Conservation (phyloP, 2,797 vertebrate genomes). For the Megaceryle alcyon region DNA sequence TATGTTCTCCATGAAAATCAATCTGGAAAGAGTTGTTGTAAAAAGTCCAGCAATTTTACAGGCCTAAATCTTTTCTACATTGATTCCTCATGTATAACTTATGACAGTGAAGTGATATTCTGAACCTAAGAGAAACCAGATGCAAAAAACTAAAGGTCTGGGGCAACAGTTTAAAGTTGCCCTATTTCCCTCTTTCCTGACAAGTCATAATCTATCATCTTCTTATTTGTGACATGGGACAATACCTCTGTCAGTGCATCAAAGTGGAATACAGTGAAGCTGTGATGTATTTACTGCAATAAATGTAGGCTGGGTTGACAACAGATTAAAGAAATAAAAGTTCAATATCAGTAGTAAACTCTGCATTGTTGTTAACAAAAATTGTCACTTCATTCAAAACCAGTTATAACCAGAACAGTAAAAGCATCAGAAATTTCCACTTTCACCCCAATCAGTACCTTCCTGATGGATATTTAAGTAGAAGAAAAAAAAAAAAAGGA, state of each 20-base stretch:
- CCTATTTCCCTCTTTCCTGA: background rate
- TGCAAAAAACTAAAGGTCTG: background rate
- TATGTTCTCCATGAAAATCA: conserved; percentile 23
- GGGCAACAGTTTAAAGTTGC: background rate
- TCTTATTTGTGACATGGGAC: background rate
- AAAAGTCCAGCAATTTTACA: background rate
- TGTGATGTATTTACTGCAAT: background rate
- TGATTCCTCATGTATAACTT: background rate
- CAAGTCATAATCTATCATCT: background rate
- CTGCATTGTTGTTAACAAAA: background rate
- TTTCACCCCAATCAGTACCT: background rate
- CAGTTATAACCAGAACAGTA: background rate
- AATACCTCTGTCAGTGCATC: background rate
- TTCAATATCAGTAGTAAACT: background rate
- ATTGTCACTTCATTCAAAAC: background rate
- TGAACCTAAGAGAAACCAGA: conserved; percentile 22
- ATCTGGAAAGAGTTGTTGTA: conserved; percentile 5
- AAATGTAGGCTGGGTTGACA: background rate
- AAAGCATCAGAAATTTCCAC: background rate
- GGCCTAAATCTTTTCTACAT: background rate
- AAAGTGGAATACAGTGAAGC: background rate
- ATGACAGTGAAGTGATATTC: background rate
- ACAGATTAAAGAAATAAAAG: background rate
- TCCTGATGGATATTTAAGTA: background rate
- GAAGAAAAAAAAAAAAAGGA: background rate